These are phyloP conservation scores for Abramis brama DNA, from an alignment of 2,113 vertebrate genomes.

Conservation along the genomic window DNA sequence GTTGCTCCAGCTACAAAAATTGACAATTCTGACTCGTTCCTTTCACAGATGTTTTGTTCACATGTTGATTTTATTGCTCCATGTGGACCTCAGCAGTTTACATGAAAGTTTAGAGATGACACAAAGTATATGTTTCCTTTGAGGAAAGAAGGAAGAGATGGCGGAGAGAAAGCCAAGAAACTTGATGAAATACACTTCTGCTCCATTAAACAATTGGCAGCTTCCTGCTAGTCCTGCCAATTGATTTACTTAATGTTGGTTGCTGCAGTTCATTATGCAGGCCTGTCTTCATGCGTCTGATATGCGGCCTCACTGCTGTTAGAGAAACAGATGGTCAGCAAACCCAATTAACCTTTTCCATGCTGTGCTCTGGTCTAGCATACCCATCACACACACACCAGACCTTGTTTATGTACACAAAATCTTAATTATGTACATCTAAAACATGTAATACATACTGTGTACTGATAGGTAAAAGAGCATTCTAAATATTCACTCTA, in stretches of 20 bases:
- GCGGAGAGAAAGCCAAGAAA: conserved; percentile 8
- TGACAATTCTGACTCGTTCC: too few species aligned
- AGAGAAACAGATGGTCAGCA: conserved; percentile 83
- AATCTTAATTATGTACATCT: conserved; percentile 1
- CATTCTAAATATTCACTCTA: too few species aligned
- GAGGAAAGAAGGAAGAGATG: not conserved
- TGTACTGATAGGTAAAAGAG: not conserved
- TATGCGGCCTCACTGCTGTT: conserved; percentile 60
- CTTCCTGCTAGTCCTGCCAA: conserved; percentile 70
- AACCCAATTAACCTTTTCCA: conserved; percentile 85
- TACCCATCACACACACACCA: conserved; percentile 48
- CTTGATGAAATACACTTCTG: conserved; percentile 63
- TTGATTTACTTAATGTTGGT: conserved; percentile 72
- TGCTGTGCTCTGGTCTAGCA: conserved; percentile 69
- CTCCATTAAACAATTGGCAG: conserved; percentile 74
- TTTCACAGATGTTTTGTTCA: too few species aligned
- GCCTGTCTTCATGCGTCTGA: conserved; percentile 60
- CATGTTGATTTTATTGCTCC: too few species aligned
- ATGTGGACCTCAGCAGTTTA: not conserved
- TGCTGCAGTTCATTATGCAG: conserved; percentile 71
- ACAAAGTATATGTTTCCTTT: not conserved
- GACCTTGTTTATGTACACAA: conserved; percentile 2
- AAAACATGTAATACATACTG: not conserved
- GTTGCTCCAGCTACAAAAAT: too few species aligned
- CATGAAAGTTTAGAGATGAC: not conserved